These are phyloP conservation scores for Chaetophractus vellerosus DNA, from an alignment of 2,797 vertebrate genomes.

Conservation along the genomic window DNA sequence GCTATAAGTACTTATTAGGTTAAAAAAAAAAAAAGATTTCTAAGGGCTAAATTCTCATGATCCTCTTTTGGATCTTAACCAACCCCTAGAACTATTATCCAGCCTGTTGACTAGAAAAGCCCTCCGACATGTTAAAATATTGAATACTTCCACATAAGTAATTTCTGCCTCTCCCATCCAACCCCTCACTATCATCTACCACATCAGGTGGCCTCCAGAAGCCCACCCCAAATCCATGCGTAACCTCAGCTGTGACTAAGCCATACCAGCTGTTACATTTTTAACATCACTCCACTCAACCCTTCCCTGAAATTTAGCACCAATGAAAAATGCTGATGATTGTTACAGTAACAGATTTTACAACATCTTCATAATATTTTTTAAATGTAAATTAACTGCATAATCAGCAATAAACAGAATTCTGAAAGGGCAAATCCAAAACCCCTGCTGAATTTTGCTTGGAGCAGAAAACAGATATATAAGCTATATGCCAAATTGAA, in stretches of 20 bases:
- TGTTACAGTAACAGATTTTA: background rate
- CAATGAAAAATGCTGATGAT: background rate
- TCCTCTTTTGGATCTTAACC: background rate
- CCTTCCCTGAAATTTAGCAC: background rate
- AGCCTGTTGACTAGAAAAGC: background rate
- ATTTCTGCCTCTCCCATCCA: background rate
- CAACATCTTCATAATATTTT: background rate
- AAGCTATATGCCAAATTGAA: background rate
- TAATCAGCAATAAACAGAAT: constrained; percentile 12
- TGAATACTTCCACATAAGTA: background rate
- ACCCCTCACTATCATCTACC: background rate
- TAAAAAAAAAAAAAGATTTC: background rate
- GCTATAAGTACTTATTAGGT: background rate
- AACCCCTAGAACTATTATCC: background rate
- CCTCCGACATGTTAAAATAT: background rate
- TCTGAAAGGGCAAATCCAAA: background rate
- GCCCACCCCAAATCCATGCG: background rate
- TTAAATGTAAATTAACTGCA: background rate
- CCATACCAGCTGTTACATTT: background rate
- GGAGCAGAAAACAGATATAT: constrained; percentile 32
- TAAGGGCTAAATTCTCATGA: constrained; percentile 3
- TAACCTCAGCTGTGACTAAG: background rate
- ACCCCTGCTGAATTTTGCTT: background rate
- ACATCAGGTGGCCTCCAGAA: background rate
- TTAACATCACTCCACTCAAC: background rate